Conservation (phyloP, 2,113 vertebrate species). For the Oreochromis spilurus region DNA sequence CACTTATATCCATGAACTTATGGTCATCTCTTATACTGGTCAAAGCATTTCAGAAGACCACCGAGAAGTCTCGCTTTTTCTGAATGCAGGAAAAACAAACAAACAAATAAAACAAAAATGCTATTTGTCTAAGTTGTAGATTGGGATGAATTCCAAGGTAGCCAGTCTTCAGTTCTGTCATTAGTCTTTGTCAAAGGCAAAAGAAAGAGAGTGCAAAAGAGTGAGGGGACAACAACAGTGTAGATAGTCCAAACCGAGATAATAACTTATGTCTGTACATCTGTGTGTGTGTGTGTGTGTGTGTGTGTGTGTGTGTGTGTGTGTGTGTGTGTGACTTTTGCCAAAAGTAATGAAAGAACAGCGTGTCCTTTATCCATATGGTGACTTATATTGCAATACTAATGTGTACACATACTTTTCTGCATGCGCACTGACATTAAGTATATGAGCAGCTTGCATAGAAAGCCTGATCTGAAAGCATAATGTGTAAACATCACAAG, state of each 20-base stretch:
- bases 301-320: neutral
- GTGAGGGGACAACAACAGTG: neutral
- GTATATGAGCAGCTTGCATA: neutral
- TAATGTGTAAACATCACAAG: slow-evolving; percentile 11
- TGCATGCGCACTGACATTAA: neutral
- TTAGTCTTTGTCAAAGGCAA: slow-evolving; percentile 9
- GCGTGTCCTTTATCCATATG: neutral
- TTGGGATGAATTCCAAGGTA: neutral
- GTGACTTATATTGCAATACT: slow-evolving; percentile 9
- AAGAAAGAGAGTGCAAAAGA: neutral
- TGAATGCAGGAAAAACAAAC: neutral
- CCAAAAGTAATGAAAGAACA: slow-evolving; percentile 41
- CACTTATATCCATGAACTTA: neutral
- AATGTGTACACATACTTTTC: neutral
- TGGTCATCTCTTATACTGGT: neutral
- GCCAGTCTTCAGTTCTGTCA: neutral
- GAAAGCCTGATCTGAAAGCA: neutral
- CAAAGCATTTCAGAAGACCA: neutral
- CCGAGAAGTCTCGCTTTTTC: neutral
- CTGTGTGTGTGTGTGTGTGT: neutral
- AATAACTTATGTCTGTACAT: neutral
- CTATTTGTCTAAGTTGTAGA: neutral
- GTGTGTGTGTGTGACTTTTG: slow-evolving; percentile 6
- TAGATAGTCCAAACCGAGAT: neutral
- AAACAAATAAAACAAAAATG: neutral